Base-by-base conservation (phyloP, 1,140 invertebrate species). In the Harpegnathos saltator region DNA sequence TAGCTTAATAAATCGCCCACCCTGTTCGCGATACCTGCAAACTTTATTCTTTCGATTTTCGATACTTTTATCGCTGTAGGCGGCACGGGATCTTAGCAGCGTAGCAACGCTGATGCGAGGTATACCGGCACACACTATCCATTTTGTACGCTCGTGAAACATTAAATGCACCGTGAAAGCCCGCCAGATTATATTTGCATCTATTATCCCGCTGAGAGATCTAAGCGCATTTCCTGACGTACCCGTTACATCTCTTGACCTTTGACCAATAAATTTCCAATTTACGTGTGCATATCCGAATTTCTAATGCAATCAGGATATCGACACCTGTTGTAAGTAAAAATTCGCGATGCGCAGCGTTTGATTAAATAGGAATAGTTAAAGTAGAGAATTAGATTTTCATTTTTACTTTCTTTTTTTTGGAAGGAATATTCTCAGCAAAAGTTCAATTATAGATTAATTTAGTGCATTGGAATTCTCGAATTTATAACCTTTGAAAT, bases 121-220 rank as follows among this genome's bases (percentile, higher is more conserved):
- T 69, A 58, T 69, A 44, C 78, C 68, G 15, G 44, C 52, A 82
- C 71, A 87, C 83, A 72, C 54, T 77, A 88, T 88, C 87, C 86
- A 88, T 88, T 88, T 87, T 84, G 61, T 69, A 82, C 77, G 87
- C 83, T 88, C 77, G 87, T 88, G 87, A 88, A 88, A 88, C 87
- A 89, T 89, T 88, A 89, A 89, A 88, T 89, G 86, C 86, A 85
- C 86, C 87, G 73, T 89, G 86, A 89, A 88, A 89, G 83, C 86
- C 66, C 73, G 83, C 78, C 86, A 81, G 86, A 89, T 89, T 85
- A 85, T 88, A 89, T 89, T 89, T 89, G 83, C 87, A 89, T 89
- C 71, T 88, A 89, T 89, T 89, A 88, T 88, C 71, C 83, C 78
- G 83, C 48, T 50, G 75, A 68, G 86, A 80, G 65, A 52, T 54